phyloP scores from a whole-genome alignment of 1,140 invertebrate species.

The Drosophila hydei region DNA sequence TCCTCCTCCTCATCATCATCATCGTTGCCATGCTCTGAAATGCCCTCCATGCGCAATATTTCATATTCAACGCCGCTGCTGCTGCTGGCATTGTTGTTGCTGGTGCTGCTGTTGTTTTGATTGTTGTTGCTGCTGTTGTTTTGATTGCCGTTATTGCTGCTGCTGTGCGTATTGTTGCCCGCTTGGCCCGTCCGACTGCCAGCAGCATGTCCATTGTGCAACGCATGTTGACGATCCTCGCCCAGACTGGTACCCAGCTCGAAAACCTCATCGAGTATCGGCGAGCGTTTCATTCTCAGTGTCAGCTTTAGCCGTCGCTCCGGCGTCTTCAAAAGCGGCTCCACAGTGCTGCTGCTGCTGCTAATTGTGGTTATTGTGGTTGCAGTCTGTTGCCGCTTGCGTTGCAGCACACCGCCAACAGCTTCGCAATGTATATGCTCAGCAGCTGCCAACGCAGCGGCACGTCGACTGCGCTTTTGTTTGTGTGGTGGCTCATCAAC shows the following conservation, averaged over 20 bases:
- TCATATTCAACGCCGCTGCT: slow-evolving; percentile 88
- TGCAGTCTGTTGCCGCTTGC: slow-evolving; percentile 45
- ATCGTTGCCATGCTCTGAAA: slow-evolving; percentile 86
- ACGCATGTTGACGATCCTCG: slow-evolving; percentile 83
- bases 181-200: not conserved
- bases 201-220: slow-evolving; percentile 41
- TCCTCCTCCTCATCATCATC: slow-evolving; percentile 81
- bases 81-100: slow-evolving; percentile 25
- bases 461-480: slow-evolving; percentile 66
- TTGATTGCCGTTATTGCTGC: slow-evolving; percentile 4
- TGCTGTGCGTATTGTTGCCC: slow-evolving; percentile 19
- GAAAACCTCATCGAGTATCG: slow-evolving; percentile 92
- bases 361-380: not conserved
- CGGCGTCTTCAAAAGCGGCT: slow-evolving; percentile 83
- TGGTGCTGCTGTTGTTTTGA: not conserved
- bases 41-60: slow-evolving; percentile 91
- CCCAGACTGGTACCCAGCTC: slow-evolving; percentile 90
- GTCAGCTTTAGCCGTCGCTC: slow-evolving; percentile 91
- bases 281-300: slow-evolving; percentile 91
- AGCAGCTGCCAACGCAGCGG: slow-evolving; percentile 60
- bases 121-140: slow-evolving; percentile 1
- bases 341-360: slow-evolving; percentile 50
- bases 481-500: slow-evolving; percentile 16
- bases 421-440: slow-evolving; percentile 71
- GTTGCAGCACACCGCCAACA: slow-evolving; percentile 27